Percentiles rank a stretch among this genome's conserved stretches.
Conservation (phyloP, 2,797 vertebrate species). For the Poecilia gillii region DNA sequence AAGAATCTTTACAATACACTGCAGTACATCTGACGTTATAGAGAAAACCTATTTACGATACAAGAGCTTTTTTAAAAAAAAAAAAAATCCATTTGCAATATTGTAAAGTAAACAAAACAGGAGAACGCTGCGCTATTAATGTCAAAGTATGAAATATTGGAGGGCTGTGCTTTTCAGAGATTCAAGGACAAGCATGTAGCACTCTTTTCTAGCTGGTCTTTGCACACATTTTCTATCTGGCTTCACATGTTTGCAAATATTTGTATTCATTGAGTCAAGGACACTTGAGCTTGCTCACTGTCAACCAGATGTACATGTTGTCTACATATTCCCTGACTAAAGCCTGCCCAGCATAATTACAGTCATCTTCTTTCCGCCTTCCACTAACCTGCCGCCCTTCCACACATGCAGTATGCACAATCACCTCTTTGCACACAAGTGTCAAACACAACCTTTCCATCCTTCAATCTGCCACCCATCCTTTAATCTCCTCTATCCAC, state of each 20-base stretch:
- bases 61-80: neutral
- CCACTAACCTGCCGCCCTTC: constrained; percentile 19
- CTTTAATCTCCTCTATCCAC: constrained; percentile 50
- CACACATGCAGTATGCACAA: neutral
- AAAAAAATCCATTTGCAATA: neutral
- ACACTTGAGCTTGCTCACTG: constrained; percentile 14
- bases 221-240: neutral
- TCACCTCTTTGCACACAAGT: constrained; percentile 30
- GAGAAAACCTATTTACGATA: neutral
- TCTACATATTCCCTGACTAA: constrained; percentile 26
- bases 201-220: neutral
- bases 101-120: neutral
- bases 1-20: neutral
- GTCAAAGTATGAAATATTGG: neutral
- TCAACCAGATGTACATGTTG: constrained; percentile 38
- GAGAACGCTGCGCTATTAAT: neutral
- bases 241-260: constrained; percentile 28
- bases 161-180: neutral
- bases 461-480: constrained; percentile 48
- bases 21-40: neutral
- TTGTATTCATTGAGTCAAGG: constrained; percentile 44
- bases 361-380: constrained; percentile 38
- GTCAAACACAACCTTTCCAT: constrained; percentile 51
- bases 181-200: constrained; percentile 3
- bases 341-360: constrained; percentile 45